Conservation (phyloP, 2,888 invertebrate genomes). For the Troilus luridus region DNA sequence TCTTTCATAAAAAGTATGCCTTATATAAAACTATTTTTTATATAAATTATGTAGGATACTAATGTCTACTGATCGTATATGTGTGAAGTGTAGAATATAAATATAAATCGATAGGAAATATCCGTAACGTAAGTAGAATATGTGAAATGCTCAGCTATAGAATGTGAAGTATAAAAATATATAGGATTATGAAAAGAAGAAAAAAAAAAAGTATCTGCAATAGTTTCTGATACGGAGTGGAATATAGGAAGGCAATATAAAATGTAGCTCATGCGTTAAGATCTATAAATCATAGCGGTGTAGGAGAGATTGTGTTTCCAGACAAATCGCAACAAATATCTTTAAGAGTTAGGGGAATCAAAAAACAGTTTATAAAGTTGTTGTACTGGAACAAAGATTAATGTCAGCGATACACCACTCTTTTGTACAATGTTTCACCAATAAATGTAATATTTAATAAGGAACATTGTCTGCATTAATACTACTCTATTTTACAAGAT, state of each 20-base stretch:
- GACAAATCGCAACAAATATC: not conserved
- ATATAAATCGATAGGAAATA: not conserved
- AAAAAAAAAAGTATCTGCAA: not conserved
- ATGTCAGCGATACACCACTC: not conserved
- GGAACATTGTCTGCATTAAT: not conserved
- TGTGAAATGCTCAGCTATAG: not conserved
- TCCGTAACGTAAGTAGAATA: not conserved
- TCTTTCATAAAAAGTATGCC: too few relatives aligned
- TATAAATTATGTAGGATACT: too few relatives aligned
- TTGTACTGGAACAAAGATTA: not conserved
- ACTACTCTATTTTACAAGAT: too few relatives aligned
- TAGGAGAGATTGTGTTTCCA: not conserved
- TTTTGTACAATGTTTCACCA: not conserved
- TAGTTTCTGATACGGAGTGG: not conserved
- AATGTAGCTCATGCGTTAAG: slow-evolving; percentile 20
- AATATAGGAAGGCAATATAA: not conserved
- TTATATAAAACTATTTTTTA: too few relatives aligned
- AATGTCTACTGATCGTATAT: too few relatives aligned
- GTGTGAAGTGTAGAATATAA: too few relatives aligned
- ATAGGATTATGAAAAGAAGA: not conserved
- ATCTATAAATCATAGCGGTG: not conserved
- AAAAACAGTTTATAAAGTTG: not conserved
- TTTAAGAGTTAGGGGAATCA: not conserved
- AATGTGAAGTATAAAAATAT: not conserved
- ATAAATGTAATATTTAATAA: not conserved